These are phyloP conservation scores for Pterostichus niger DNA, from an alignment of 2,888 invertebrate species.

Conservation along the genomic window DNA sequence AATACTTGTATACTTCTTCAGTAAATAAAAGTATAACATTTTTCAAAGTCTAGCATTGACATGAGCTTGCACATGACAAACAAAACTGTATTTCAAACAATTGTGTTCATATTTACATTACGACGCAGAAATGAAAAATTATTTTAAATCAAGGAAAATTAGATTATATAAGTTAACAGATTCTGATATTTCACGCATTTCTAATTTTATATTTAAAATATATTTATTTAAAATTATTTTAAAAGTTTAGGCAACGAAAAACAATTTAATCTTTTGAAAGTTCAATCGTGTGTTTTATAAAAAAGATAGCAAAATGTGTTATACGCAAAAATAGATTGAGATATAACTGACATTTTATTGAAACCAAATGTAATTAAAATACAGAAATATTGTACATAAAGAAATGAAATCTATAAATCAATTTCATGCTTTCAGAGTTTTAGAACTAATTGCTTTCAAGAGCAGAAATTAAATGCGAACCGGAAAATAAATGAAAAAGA, in stretches of 20 bases:
- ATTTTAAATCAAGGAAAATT: too few species aligned
- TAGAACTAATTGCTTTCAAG: background rate
- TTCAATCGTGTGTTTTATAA: too few species aligned
- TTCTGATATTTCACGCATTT: too few species aligned
- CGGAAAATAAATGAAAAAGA: background rate
- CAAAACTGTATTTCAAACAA: conserved; percentile 9
- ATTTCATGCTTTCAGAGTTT: conserved; percentile 14
- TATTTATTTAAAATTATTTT: too few species aligned
- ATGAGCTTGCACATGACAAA: conserved; percentile 16
- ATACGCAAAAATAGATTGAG: background rate
- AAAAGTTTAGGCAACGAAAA: too few species aligned
- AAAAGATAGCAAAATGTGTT: too few species aligned
- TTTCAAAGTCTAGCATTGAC: conserved; percentile 8
- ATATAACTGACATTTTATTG: background rate
- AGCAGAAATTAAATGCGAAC: background rate
- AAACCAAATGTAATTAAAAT: conserved; percentile 17
- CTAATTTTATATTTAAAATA: too few species aligned
- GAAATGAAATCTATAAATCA: conserved; percentile 27
- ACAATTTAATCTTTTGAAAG: too few species aligned
- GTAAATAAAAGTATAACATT: background rate
- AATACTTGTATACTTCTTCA: conserved; percentile 12
- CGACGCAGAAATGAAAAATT: too few species aligned
- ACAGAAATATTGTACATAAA: background rate
- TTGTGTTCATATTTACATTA: background rate
- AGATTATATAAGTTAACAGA: too few species aligned